phyloP scores from a whole-genome alignment of 1,140 invertebrate species.

The Kradibia gibbosae region DNA sequence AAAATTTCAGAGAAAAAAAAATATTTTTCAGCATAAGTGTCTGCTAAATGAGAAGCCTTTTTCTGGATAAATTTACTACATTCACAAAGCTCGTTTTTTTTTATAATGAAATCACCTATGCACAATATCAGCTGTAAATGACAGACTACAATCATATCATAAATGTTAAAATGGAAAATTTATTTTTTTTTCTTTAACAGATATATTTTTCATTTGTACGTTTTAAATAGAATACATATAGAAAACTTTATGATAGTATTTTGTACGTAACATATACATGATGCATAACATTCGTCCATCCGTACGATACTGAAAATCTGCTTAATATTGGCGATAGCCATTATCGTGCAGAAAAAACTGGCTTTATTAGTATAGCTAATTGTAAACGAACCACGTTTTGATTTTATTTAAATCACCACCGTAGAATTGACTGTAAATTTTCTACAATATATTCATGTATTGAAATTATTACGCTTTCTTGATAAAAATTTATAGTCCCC shows the following conservation, averaged over 20 bases:
- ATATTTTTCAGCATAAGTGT: not conserved
- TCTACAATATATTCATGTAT: not conserved
- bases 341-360: not conserved
- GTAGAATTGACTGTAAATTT: not conserved
- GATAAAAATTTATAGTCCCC: no score
- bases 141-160: not conserved
- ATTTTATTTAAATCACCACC: not conserved
- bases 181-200: not conserved
- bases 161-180: not conserved
- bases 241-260: not conserved
- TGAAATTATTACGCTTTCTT: not conserved
- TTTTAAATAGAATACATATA: not conserved
- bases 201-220: not conserved
- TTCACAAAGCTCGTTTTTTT: slow-evolving; percentile 22
- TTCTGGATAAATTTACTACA: not conserved
- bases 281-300: not conserved
- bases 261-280: not conserved
- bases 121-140: not conserved
- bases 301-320: not conserved
- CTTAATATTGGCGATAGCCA: not conserved
- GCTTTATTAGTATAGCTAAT: not conserved
- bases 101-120: not conserved
- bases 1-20: slow-evolving; percentile 6
- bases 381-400: not conserved
- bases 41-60: not conserved